Conservation (phyloP, 2,797 vertebrate species). For the Zenarchopterus dispar region DNA sequence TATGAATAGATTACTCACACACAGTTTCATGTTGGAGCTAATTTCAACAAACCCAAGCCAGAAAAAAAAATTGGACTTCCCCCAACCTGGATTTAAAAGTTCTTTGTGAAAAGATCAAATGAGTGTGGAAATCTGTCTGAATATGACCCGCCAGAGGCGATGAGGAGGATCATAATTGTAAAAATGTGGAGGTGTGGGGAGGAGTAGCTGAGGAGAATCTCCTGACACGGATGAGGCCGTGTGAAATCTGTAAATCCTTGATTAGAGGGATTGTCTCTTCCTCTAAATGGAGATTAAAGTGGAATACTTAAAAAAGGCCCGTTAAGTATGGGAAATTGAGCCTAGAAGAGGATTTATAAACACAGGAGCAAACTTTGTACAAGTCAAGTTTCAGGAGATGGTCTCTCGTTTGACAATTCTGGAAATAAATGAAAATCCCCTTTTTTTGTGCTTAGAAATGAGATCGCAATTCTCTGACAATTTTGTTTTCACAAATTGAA, state of each 20-base stretch:
- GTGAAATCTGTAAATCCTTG: constrained; percentile 59
- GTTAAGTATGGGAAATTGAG: constrained; percentile 23
- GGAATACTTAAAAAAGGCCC: constrained; percentile 24
- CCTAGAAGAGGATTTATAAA: neutral
- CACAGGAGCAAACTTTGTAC: constrained; percentile 13
- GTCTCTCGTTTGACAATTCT: no score
- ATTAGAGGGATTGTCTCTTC: constrained; percentile 54
- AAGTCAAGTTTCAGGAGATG: constrained; percentile 15
- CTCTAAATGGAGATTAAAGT: constrained; percentile 52
- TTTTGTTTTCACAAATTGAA: no score
- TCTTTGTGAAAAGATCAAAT: constrained; percentile 14
- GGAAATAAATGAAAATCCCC: no score
- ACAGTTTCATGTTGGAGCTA: constrained; percentile 23
- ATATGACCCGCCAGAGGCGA: constrained; percentile 20
- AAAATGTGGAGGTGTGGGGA: constrained; percentile 37
- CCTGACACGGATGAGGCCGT: constrained; percentile 44
- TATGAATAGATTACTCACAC: no score
- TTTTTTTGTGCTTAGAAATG: no score
- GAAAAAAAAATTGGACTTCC: neutral
- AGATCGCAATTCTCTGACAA: no score
- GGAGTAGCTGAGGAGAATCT: constrained; percentile 48
- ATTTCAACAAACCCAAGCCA: constrained; percentile 5
- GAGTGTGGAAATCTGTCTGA: neutral
- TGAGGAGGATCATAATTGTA: constrained; percentile 11
- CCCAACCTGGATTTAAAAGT: constrained; percentile 12